These are phyloP conservation scores for Ectropis crepuscularia DNA, from an alignment of 2,888 invertebrate species.

Conservation along the genomic window DNA sequence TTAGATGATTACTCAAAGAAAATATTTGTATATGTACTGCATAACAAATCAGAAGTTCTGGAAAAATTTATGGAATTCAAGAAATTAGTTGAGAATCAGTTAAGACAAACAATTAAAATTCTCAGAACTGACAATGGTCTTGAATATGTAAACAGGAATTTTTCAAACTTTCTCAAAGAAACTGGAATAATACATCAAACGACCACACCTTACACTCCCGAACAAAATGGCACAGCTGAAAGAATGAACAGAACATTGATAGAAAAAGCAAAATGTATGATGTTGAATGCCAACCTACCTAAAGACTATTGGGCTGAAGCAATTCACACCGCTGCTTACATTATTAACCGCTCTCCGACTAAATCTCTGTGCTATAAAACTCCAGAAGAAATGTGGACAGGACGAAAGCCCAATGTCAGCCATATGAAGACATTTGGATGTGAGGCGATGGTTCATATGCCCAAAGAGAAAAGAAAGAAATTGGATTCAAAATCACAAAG, in stretches of 20 bases:
- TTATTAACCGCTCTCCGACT: slow-evolving; percentile 14
- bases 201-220: background rate
- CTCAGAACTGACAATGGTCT: background rate
- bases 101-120: background rate
- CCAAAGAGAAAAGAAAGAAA: too few relatives aligned
- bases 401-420: too few relatives aligned
- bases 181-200: too few relatives aligned
- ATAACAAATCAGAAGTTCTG: background rate
- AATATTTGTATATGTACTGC: background rate
- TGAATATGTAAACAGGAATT: background rate
- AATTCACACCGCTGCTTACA: slow-evolving; percentile 18
- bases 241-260: background rate
- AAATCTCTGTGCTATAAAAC: slow-evolving; percentile 1
- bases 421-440: too few relatives aligned
- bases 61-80: background rate
- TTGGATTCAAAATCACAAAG: too few relatives aligned
- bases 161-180: too few relatives aligned
- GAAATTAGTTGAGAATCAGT: background rate
- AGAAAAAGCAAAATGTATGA: slow-evolving; percentile 14
- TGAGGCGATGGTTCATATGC: too few relatives aligned
- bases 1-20: background rate
- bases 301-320: slow-evolving; percentile 34
- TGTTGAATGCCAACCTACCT: slow-evolving; percentile 21
- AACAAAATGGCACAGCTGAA: background rate
- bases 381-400: too few relatives aligned